A percentile compares a stretch with the other conserved stretches of the same genome.
Conservation (phyloP, 2,797 vertebrate genomes). For the Cichlasoma orientale region DNA sequence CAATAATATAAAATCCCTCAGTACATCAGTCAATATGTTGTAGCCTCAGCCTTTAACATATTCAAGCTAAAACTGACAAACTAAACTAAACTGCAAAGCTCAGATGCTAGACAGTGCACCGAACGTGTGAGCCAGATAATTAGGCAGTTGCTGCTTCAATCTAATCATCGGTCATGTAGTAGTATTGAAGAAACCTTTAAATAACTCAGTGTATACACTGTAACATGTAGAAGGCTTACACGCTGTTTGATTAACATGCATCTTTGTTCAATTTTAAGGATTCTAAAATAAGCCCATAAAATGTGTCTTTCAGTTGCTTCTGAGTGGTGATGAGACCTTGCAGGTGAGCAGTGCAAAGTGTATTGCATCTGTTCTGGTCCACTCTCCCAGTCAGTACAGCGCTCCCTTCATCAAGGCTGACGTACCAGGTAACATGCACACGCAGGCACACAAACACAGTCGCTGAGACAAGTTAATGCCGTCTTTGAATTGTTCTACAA, state of each 20-base stretch:
- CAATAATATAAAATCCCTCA: background rate
- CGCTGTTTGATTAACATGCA: background rate
- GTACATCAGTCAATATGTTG: background rate
- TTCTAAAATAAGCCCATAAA: background rate
- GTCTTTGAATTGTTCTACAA: constrained; percentile 16
- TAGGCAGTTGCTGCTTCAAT: background rate
- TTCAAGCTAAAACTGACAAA: background rate
- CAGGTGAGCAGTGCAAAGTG: constrained; percentile 90
- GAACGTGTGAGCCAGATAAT: constrained; percentile 14
- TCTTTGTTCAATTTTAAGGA: background rate
- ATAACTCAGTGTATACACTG: background rate
- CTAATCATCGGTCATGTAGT: background rate
- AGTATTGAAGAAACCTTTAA: background rate
- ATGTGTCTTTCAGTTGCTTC: constrained; percentile 84
- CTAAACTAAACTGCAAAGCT: background rate
- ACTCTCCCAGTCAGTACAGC: constrained; percentile 85
- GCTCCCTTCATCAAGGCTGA: constrained; percentile 89
- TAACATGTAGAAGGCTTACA: background rate
- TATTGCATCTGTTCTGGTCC: constrained; percentile 85
- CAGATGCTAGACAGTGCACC: background rate
- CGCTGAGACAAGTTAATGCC: background rate
- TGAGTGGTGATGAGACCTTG: constrained; percentile 89
- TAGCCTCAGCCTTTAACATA: background rate
- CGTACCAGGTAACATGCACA: constrained; percentile 83
- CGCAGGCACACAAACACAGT: constrained; percentile 4